phyloP scores from a whole-genome alignment of 1,140 invertebrate species.

The Leptinotarsa texana region DNA sequence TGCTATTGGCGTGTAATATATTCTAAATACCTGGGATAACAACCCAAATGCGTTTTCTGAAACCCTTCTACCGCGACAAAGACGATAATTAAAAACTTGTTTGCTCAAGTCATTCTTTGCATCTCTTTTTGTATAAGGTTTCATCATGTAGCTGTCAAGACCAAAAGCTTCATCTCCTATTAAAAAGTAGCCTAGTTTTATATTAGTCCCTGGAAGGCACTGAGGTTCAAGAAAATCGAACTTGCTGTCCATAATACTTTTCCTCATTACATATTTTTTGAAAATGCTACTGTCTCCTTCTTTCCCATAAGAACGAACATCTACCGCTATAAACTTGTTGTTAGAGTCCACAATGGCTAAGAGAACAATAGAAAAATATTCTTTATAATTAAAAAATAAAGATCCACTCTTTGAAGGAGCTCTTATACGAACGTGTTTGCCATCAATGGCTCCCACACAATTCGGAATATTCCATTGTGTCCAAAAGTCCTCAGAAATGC shows the following conservation, averaged over 20 bases:
- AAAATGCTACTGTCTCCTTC: slow-evolving; percentile 23
- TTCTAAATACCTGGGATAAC: slow-evolving; percentile 48
- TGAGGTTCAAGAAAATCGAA: too few species aligned
- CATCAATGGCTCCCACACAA: slow-evolving; percentile 42
- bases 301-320: slow-evolving; percentile 23
- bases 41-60: slow-evolving; percentile 57
- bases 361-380: slow-evolving; percentile 21
- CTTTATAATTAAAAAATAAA: slow-evolving; percentile 55
- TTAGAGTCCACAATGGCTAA: slow-evolving; percentile 23
- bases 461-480: slow-evolving; percentile 32
- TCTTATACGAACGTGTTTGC: slow-evolving; percentile 47
- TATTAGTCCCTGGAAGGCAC: slow-evolving; percentile 24
- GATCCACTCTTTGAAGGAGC: slow-evolving; percentile 53
- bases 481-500: slow-evolving; percentile 31
- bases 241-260: slow-evolving; percentile 4
- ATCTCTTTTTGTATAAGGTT: slow-evolving; percentile 16
- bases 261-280: slow-evolving; percentile 7
- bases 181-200: slow-evolving; percentile 27
- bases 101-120: slow-evolving; percentile 31
- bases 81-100: slow-evolving; percentile 57
- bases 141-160: slow-evolving; percentile 26
- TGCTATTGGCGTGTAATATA: slow-evolving; percentile 49
- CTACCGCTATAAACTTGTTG: slow-evolving; percentile 24
- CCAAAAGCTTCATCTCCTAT: slow-evolving; percentile 34
- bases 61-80: slow-evolving; percentile 51